These are phyloP conservation scores for Conger conger DNA, from an alignment of 2,113 vertebrate genomes.

Conservation along the genomic window DNA sequence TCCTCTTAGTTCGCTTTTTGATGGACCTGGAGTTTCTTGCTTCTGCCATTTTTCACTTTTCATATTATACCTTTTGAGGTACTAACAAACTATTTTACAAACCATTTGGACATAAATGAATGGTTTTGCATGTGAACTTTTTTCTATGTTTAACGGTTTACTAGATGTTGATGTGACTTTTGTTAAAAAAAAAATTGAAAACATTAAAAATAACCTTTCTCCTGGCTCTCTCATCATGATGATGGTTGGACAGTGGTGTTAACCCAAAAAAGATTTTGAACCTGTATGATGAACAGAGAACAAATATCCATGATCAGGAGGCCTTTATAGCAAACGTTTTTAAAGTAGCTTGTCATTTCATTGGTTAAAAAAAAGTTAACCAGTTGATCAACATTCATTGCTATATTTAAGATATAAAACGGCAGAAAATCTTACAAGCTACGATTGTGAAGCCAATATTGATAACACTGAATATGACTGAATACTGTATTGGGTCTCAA, in stretches of 20 bases:
- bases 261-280: conserved; percentile 49
- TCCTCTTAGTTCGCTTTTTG: conserved; percentile 5
- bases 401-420: conserved; percentile 60
- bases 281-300: neutral
- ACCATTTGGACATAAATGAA: neutral
- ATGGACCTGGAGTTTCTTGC: conserved; percentile 14
- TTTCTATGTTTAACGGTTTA: conserved; percentile 61
- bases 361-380: neutral
- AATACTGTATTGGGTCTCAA: neutral
- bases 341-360: too few relatives aligned
- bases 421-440: neutral
- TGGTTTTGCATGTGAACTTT: conserved; percentile 62
- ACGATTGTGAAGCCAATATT: neutral
- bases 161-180: conserved; percentile 56
- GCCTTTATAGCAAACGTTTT: too few relatives aligned
- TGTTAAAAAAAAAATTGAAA: conserved; percentile 23
- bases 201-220: conserved; percentile 37
- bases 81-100: neutral
- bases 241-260: conserved; percentile 45
- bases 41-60: neutral
- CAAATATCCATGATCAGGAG: too few relatives aligned
- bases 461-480: neutral
- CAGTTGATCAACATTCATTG: conserved; percentile 41
- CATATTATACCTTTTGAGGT: neutral
- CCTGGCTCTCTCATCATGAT: conserved; percentile 40